Base-by-base conservation (phyloP, 2,888 invertebrate genomes). In the Emesis castigata region DNA sequence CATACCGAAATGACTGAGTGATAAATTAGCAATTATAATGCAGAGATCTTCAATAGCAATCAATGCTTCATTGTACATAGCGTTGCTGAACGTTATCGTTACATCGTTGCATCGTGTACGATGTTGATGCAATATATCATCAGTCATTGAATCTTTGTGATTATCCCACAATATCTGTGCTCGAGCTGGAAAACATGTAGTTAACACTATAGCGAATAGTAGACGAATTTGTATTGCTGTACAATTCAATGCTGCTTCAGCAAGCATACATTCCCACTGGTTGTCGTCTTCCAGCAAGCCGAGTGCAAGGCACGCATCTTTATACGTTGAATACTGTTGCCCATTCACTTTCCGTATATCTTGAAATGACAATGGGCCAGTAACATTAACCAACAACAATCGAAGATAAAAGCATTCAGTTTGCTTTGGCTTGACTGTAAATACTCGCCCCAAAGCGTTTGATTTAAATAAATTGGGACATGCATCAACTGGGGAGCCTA, bases 141-240 rank as follows among this genome's bases (percentile, higher is more conserved):
- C 80, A 80, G 77, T 79, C 80, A 82, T 79, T 62, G 80, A 81
- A 84, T 84, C 78, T 79, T 79, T 81, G 80, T 80, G 81, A 79
- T 83, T 83, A 69, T 81, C 80, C 81, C 81, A 83, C 61, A 76
- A 72, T 34, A 68, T 68, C n/a, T 68, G n/a, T 44, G n/a, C 14
- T 44, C 39, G 14, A 5, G n/a, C 39, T n/a, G 82, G 85, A 74
- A 69, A 77, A 85, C 85, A 87, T 75, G 86, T 87, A 44, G 85
- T 82, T 77, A 89, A 82, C 48, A 87, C 84, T 58, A 87, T 86
- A 78, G 85, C 81, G 81, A 88, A 88, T 72, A 89, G 61, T 26
- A 83, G 75, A 80, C 86, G 81, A 75, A 88, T 76, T 58, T 86
- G 77, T 58, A 75, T 69, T 31, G 84, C 69, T 34, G 69, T 69